Evolutionary conservation across 2,797 vertebrate species (phyloP).

Genomic region (Rhincodon typus): DNA sequence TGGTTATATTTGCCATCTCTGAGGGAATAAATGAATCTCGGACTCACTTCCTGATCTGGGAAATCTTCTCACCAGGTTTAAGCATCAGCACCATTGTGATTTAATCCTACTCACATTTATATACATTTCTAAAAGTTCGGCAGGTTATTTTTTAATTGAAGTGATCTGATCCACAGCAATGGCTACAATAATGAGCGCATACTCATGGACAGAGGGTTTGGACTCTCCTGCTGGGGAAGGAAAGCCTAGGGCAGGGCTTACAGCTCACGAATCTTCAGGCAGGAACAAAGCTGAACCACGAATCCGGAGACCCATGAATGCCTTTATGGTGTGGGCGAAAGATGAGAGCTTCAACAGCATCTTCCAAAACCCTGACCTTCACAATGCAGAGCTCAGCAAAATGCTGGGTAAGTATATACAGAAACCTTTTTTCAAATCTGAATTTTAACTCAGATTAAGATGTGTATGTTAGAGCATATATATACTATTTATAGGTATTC

Average conservation of each 20-base stretch:
- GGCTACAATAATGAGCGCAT: conserved; percentile 72
- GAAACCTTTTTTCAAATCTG: not conserved
- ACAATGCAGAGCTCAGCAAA: conserved; percentile 72
- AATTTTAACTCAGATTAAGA: not conserved
- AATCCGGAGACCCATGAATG: conserved; percentile 68
- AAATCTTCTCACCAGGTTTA: conserved; percentile 30
- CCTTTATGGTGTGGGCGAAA: conserved; percentile 77
- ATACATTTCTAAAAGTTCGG: not conserved
- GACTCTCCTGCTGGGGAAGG: conserved; percentile 69
- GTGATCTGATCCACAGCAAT: conserved; percentile 49
- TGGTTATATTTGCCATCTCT: conserved; percentile 22
- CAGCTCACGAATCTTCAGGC: conserved; percentile 57
- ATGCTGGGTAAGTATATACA: conserved; percentile 60
- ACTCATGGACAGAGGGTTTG: conserved; percentile 82
- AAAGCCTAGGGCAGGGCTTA: conserved; percentile 62
- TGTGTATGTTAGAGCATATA: not conserved
- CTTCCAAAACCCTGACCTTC: conserved; percentile 70
- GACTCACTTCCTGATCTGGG: conserved; percentile 33
- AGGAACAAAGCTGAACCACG: conserved; percentile 61
- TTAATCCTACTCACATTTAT: conserved; percentile 8
- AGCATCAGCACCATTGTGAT: conserved; percentile 14
- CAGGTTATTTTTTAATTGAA: not conserved
- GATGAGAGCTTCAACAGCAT: too few species aligned
- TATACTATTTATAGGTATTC: not conserved
- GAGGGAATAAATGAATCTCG: conserved; percentile 35